A percentile compares a stretch with the other conserved stretches of the same genome.
These are phyloP conservation scores for Motacilla tschutschensis DNA, from an alignment of 2,113 vertebrate species.

Conservation along the genomic window DNA sequence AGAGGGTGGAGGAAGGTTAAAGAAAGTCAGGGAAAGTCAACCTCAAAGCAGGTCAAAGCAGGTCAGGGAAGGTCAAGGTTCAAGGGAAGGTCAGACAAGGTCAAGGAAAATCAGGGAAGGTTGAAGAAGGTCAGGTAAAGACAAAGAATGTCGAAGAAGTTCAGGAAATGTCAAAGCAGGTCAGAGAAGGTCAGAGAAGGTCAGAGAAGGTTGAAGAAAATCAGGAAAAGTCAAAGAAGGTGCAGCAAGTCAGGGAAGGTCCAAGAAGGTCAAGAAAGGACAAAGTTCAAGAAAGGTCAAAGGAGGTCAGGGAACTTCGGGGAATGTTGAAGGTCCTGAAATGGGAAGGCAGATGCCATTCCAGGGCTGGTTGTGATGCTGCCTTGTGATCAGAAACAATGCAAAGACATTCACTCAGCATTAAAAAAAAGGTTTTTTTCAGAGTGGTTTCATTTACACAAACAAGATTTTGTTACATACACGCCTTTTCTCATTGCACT, in stretches of 20 bases:
- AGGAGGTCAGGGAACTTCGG: no score
- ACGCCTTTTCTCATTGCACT: conserved; percentile 90
- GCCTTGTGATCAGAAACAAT: background rate
- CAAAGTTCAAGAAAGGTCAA: background rate
- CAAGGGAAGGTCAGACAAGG: background rate
- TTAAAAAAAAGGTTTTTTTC: background rate
- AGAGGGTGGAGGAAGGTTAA: background rate
- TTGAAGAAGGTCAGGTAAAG: background rate
- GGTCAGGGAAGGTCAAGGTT: background rate
- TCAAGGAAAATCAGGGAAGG: background rate
- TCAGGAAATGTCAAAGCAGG: rapidly evolving
- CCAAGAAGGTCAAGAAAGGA: no score
- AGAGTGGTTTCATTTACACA: background rate
- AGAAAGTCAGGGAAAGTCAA: background rate
- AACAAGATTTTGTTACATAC: conserved; percentile 49
- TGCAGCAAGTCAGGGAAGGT: background rate
- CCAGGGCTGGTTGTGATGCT: background rate
- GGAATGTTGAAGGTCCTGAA: background rate
- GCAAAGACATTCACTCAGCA: background rate
- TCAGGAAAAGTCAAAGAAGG: no score
- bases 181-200: background rate
- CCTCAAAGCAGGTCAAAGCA: background rate
- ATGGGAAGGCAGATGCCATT: background rate
- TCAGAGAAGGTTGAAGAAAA: background rate
- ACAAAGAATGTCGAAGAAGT: background rate